These are phyloP conservation scores for Stenichneumon culpator DNA, from an alignment of 2,888 invertebrate genomes.

Conservation along the genomic window DNA sequence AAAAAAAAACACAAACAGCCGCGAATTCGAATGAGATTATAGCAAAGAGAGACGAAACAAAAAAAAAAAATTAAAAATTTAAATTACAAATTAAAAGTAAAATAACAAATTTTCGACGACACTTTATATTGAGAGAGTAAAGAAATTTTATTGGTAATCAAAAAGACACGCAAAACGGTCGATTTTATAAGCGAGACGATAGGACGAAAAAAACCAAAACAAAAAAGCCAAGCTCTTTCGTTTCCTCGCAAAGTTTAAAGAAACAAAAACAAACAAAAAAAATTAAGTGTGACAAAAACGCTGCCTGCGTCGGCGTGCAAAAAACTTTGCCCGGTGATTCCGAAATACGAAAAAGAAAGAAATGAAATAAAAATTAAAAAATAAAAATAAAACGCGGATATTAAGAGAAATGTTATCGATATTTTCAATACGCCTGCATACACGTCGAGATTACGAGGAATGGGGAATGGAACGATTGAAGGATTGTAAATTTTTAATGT, in stretches of 20 bases:
- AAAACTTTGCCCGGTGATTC: conserved; percentile 52
- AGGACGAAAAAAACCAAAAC: neutral
- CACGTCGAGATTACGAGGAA: conserved; percentile 70
- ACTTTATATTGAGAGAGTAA: conserved; percentile 49
- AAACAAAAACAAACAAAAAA: neutral
- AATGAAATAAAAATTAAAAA: conserved; percentile 31
- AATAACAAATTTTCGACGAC: conserved; percentile 54
- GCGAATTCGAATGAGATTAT: conserved; percentile 28
- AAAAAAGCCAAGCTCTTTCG: conserved; percentile 17
- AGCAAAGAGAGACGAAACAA: conserved; percentile 26
- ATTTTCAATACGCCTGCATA: conserved; percentile 83
- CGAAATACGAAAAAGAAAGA: conserved; percentile 39
- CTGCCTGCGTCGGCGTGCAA: conserved; percentile 28
- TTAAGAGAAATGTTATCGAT: conserved; percentile 79
- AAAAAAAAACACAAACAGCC: conserved; percentile 35
- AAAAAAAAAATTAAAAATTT: conserved; percentile 14
- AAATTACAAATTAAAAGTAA: conserved; percentile 4
- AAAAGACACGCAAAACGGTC: conserved; percentile 20
- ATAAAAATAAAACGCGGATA: conserved; percentile 62
- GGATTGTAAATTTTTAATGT: conserved; percentile 61
- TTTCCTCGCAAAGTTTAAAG: conserved; percentile 32
- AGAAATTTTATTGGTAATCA: conserved; percentile 52
- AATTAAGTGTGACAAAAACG: neutral
- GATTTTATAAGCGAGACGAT: conserved; percentile 53
- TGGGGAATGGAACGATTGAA: conserved; percentile 54